A percentile compares a stretch with the other conserved stretches of the same genome.
phyloP scores from a whole-genome alignment of 2,113 vertebrate genomes.

The Perca fluviatilis region DNA sequence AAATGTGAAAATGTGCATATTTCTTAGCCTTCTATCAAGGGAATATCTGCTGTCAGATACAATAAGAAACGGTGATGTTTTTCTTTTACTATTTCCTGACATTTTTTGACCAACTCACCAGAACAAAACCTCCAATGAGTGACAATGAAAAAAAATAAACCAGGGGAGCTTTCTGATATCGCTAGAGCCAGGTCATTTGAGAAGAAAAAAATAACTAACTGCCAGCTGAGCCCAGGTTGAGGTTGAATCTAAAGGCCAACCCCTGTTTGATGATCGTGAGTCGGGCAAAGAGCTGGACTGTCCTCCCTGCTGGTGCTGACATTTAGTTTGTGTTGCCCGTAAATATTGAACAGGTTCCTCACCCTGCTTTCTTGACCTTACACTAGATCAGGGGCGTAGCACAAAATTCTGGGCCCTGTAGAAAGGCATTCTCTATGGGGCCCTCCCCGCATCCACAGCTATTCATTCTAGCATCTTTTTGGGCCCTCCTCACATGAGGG shows the following conservation, averaged over 20 bases:
- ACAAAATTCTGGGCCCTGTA: too few species aligned
- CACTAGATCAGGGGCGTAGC: neutral
- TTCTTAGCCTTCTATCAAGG: too few species aligned
- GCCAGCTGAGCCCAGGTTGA: constrained; percentile 30
- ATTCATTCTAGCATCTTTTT: too few species aligned
- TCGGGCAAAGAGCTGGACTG: neutral
- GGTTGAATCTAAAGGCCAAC: constrained; percentile 48
- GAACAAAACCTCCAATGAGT: neutral
- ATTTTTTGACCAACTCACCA: neutral
- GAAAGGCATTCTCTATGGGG: too few species aligned
- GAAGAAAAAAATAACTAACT: neutral
- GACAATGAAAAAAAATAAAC: neutral
- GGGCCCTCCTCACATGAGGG: too few species aligned
- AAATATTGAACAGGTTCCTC: constrained; percentile 19
- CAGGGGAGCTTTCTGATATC: neutral
- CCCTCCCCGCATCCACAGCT: too few species aligned
- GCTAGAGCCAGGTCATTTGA: neutral
- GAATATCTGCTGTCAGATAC: too few species aligned
- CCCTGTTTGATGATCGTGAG: constrained; percentile 42
- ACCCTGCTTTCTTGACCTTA: neutral
- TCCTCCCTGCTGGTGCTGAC: constrained; percentile 39
- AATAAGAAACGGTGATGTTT: too few species aligned
- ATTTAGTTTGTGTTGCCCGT: constrained; percentile 40
- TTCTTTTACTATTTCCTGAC: neutral
- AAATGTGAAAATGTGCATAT: neutral